Percentiles rank a stretch among this genome's conserved stretches.
phyloP scores from a whole-genome alignment of 2,113 vertebrate species.

The Xenotilapia caudafasciata region DNA sequence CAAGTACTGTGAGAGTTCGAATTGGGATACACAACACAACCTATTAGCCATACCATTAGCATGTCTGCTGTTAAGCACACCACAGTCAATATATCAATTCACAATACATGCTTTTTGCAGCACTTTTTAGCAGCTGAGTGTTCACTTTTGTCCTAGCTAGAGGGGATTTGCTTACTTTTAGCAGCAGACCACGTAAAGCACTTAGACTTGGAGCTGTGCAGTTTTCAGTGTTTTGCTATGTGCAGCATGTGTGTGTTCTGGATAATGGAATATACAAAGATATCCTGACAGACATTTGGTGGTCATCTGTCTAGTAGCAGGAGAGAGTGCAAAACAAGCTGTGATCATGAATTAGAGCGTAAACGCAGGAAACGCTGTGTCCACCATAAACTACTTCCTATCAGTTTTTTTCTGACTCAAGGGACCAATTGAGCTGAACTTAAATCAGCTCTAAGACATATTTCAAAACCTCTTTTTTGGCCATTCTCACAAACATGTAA shows the following conservation, averaged over 20 bases:
- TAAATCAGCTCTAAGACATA: not conserved
- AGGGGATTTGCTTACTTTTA: conserved; percentile 26
- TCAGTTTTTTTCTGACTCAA: not conserved
- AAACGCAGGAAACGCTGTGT: not conserved
- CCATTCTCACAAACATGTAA: not conserved
- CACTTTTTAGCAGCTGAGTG: conserved; percentile 1
- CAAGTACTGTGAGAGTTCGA: not conserved
- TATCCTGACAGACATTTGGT: not conserved
- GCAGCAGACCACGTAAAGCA: not conserved
- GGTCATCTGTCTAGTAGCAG: not conserved
- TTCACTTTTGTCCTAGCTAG: conserved; percentile 16
- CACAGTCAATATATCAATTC: conserved; percentile 13
- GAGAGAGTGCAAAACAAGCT: not conserved
- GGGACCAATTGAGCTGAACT: not conserved
- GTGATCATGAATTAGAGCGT: not conserved
- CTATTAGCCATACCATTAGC: not conserved
- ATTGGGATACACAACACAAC: not conserved
- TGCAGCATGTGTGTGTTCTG: not conserved
- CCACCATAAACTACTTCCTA: not conserved
- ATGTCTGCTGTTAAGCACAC: not conserved
- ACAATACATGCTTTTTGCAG: not conserved
- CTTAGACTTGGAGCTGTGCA: not conserved
- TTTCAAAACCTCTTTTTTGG: not conserved
- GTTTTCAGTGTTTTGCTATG: not conserved
- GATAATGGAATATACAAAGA: not conserved